Evolutionary conservation across 2,797 vertebrate species (phyloP), one percentile per base, ranked within the genome.

Genomic region (Thaleichthys pacificus): DNA sequence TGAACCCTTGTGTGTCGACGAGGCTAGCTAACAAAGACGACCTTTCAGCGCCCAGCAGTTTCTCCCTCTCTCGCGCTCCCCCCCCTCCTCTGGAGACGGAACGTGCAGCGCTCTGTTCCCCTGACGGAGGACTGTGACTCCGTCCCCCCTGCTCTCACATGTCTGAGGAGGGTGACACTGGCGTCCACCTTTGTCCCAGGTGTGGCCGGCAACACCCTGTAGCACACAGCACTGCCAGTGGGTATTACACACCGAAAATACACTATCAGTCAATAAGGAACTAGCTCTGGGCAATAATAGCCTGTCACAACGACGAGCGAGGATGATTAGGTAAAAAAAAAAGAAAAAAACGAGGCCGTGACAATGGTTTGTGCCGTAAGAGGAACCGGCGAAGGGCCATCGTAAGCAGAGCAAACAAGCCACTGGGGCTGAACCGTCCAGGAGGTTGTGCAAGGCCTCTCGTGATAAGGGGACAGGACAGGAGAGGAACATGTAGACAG

Each of bases 401-500:
- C 62, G 68, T 38, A 62, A 71, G 82, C 70, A 66, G 72, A 80
- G 42, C 42, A 47, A 47, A 47, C 42, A 78, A 61, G 68, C 62
- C 67, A 63, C 19, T 3, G 9, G 9, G 62, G 65, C 80, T 81
- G 79, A 70, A 71, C 80, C 70, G 84, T 77, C 77, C 80, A 79
- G 77, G 12, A 63, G 57, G 81, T 84, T 68, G 83, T 71, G 68
- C 80, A 35, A 1, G 61, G 54, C 76, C 76, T 72, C 2, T 35
- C 51, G 47, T 32, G 35, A 12, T 35, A 61, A 32, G 67, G 19
- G 49, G 54, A 58, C 84, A 26, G 56, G 70, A 78, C 80, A 71
- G 75, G 69, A 70, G 80, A 81, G 11, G 42, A 14, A 84, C 78
- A 81, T 75, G 80, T 76, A 80, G 79, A 80, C 79, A 85, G 85